Evolutionary conservation across 2,113 vertebrate species (phyloP).

Genomic region (Meles meles): DNA sequence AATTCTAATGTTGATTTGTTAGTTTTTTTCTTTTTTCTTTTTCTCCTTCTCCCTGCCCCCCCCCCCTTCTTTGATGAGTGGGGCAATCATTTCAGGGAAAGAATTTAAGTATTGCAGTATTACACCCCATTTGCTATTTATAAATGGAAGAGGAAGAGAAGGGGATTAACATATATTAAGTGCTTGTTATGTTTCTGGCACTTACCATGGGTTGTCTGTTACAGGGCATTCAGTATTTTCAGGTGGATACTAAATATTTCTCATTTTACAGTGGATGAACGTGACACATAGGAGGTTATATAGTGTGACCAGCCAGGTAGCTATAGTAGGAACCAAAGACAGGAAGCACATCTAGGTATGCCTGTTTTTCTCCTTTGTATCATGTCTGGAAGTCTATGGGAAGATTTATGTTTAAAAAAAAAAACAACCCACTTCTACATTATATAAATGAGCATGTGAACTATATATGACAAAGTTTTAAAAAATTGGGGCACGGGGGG

Average conservation of each 20-base stretch:
- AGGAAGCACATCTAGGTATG: neutral
- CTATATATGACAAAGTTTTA: neutral
- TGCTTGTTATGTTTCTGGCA: neutral
- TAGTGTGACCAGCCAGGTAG: neutral
- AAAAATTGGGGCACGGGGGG: too few species aligned
- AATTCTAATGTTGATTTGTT: neutral
- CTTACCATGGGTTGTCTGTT: neutral
- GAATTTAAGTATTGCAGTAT: neutral
- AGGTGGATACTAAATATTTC: neutral
- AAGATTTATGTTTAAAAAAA: neutral
- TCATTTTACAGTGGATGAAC: neutral
- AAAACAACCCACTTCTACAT: neutral
- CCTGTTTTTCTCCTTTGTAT: neutral
- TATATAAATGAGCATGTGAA: neutral
- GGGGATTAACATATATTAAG: neutral
- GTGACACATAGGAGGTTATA: neutral
- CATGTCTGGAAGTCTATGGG: neutral
- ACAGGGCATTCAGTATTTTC: neutral
- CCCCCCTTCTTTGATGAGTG: neutral
- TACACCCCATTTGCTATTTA: neutral
- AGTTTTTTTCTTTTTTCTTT: neutral
- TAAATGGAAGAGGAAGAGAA: neutral
- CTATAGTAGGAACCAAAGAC: neutral
- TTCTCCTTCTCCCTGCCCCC: neutral
- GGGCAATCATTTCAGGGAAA: neutral